Conservation (phyloP, 2,797 vertebrate genomes). For the Amniataba percoides region DNA sequence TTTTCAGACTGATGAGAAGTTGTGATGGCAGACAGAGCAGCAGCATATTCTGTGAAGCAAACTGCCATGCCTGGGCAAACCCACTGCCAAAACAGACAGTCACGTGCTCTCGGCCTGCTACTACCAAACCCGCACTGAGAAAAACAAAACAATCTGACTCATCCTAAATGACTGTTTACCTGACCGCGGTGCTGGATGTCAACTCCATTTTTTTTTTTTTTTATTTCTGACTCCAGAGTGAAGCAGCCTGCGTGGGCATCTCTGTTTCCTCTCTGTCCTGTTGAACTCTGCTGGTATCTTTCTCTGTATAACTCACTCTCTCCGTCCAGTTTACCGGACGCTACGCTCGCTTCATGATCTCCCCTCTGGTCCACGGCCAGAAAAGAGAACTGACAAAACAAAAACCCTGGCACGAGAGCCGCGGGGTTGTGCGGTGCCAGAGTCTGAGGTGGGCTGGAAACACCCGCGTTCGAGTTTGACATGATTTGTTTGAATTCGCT, state of each 20-base stretch:
- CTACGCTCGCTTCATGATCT: conserved; percentile 64
- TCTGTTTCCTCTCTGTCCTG: conserved; percentile 17
- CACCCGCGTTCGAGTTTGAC: conserved; percentile 45
- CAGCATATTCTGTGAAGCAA: conserved; percentile 42
- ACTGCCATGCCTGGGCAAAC: conserved; percentile 50
- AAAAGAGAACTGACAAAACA: conserved; percentile 63
- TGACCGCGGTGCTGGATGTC: conserved; percentile 71
- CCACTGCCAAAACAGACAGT: conserved; percentile 66
- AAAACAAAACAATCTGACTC: conserved; percentile 81
- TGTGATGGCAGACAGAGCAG: conserved; percentile 36
- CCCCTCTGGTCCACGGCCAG: conserved; percentile 66
- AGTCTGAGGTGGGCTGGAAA: conserved; percentile 56
- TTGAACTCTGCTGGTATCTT: conserved; percentile 31
- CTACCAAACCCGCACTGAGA: conserved; percentile 54
- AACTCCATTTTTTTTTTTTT: conserved; percentile 30
- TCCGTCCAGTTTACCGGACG: conserved; percentile 34
- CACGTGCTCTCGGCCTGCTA: conserved; percentile 63
- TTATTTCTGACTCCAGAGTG: conserved; percentile 42
- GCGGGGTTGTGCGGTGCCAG: conserved; percentile 37
- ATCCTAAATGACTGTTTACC: conserved; percentile 82
- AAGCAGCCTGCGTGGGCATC: conserved; percentile 37
- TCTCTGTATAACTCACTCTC: conserved; percentile 29
- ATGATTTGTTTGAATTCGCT: conserved; percentile 60
- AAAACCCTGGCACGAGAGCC: conserved; percentile 46
- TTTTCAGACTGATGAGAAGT: conserved; percentile 33